Evolutionary conservation across 2,113 vertebrate species (phyloP), one percentile per base, ranked within the genome.

Genomic region (Saccopteryx bilineata): DNA sequence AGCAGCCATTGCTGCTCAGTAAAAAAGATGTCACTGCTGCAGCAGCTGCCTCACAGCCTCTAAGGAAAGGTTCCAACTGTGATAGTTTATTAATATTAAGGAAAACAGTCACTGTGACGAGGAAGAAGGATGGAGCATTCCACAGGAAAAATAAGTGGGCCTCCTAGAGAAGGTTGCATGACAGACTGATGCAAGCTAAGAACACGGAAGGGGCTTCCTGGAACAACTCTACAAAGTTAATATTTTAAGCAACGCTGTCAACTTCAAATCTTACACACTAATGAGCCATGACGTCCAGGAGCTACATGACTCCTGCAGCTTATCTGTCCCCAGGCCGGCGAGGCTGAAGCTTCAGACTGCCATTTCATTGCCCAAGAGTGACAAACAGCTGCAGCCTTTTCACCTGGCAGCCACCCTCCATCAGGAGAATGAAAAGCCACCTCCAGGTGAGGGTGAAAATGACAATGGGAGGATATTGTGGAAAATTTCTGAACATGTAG

Each of bases 41-140:
- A 6, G 71, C 86, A 31, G 65, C 78, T 58, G 52, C 24, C 71
- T 31, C 54, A 9, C 21, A 9, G 13, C 56, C 66, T 72, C 72
- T 61, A 54, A 17, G 17, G 76, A 79, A 93, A 71, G 5, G 9
- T 17, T 78, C 85, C 66, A 63, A 65, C 9, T 2, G 0, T 19
- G 18, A 66, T 26, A 61, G n/a, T 26, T 94, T 60, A 50, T 78
- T 66, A 76, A 79, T 95, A 74, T 66, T 66, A 50, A 95, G 71
- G 6, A 87, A 71, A 61, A 76, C 10, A 13, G 46, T 17, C 83
- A 69, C 60, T 3, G 39, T 2, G n/a, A 63, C 31, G 81, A 84
- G 78, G 72, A 84, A 58, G 11, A 65, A 79, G 39, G 4, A n/a
- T 24, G 5, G 5, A 61, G 33, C 74, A 15, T 81, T 91, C 56